phyloP scores from a whole-genome alignment of 2,888 invertebrate genomes.

The Teleogryllus oceanicus region DNA sequence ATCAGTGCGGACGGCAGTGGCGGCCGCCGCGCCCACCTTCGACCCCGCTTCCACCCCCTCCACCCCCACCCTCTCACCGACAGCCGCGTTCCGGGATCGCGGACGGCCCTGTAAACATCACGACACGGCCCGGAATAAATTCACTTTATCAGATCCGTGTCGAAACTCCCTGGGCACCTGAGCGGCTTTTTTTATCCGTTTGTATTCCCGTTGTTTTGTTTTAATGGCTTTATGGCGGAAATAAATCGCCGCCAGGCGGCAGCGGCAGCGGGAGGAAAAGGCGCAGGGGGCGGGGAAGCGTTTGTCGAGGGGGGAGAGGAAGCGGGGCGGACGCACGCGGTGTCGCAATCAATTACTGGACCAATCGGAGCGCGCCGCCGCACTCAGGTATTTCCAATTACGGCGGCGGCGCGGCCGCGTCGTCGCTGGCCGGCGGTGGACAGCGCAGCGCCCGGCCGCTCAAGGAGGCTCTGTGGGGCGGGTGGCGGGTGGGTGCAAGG shows the following conservation, averaged over 20 bases:
- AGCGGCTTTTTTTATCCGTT: not conserved
- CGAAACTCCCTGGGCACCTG: not conserved
- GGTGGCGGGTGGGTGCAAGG: too few relatives aligned
- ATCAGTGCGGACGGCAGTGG: too few relatives aligned
- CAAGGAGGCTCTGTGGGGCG: too few relatives aligned
- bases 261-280: too few relatives aligned
- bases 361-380: slow-evolving; percentile 18
- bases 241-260: not conserved
- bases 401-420: not conserved
- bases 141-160: slow-evolving; percentile 3
- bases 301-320: not conserved
- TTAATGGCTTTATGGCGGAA: not conserved
- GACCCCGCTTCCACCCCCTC: too few relatives aligned
- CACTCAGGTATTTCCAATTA: slow-evolving; percentile 10
- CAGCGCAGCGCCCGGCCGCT: not conserved
- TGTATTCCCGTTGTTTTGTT: not conserved
- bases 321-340: not conserved
- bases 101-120: too few relatives aligned
- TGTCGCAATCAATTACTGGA: slow-evolving; percentile 18
- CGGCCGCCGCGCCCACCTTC: too few relatives aligned
- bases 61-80: too few relatives aligned
- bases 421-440: not conserved
- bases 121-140: not conserved
- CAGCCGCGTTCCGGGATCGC: too few relatives aligned
- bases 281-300: not conserved